phyloP scores from a whole-genome alignment of 2,888 invertebrate genomes.

The Mesorhabditis spiculigera region DNA sequence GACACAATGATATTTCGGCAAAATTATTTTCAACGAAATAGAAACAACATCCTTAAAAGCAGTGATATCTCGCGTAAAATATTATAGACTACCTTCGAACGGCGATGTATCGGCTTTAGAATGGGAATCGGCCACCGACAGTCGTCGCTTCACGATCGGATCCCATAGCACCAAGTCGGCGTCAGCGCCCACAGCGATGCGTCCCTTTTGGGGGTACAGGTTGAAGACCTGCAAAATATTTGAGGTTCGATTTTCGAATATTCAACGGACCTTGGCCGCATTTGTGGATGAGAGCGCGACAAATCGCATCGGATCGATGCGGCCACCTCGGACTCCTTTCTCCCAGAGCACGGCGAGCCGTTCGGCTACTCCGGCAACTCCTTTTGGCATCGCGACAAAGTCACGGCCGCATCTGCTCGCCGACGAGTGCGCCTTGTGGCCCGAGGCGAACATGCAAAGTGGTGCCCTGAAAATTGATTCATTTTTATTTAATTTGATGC shows the following conservation, averaged over 20 bases:
- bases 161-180: constrained; percentile 94
- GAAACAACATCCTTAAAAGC: too few species aligned
- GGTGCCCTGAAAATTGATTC: constrained; percentile 70
- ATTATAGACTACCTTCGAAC: not conserved
- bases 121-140: constrained; percentile 21
- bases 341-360: constrained; percentile 95
- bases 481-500: not conserved
- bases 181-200: constrained; percentile 85
- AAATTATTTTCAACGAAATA: too few species aligned
- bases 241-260: constrained; percentile 68
- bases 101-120: constrained; percentile 22
- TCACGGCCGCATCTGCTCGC: constrained; percentile 85
- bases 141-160: constrained; percentile 63
- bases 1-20: too few species aligned
- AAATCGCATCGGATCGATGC: constrained; percentile 86
- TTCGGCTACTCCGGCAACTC: constrained; percentile 91
- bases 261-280: constrained; percentile 86
- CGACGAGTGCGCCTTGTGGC: constrained; percentile 87
- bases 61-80: not conserved
- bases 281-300: constrained; percentile 93
- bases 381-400: constrained; percentile 58
- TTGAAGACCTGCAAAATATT: not conserved
- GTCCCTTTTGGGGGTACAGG: constrained; percentile 66
- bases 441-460: constrained; percentile 85
- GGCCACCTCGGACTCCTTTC: constrained; percentile 76